These are phyloP conservation scores for Drosophila sp. DNA, from an alignment of 1,140 invertebrate genomes.

Conservation along the genomic window DNA sequence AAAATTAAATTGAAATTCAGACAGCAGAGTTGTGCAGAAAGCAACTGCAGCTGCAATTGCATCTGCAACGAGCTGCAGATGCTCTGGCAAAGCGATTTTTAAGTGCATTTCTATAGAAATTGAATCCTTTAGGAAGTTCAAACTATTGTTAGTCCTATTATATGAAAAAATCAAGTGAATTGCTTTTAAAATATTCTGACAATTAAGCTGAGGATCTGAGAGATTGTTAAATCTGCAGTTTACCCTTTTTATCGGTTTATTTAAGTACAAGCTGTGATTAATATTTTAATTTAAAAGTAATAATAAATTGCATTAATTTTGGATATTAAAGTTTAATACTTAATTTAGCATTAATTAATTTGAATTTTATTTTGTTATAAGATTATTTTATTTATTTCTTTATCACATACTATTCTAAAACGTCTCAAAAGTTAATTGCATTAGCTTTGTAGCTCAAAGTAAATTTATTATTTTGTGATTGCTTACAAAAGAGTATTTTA, in stretches of 20 bases:
- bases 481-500: neutral
- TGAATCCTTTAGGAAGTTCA: neutral
- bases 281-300: too few species aligned
- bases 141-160: conserved; percentile 1
- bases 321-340: too few species aligned
- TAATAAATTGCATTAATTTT: too few species aligned
- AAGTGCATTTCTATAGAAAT: conserved; percentile 8
- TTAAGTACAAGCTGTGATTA: too few species aligned
- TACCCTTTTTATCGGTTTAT: too few species aligned
- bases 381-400: too few species aligned
- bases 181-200: neutral
- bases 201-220: too few species aligned
- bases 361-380: too few species aligned
- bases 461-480: neutral
- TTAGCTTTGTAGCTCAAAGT: neutral
- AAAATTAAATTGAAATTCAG: conserved; percentile 60
- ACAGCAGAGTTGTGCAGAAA: conserved; percentile 17
- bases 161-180: neutral
- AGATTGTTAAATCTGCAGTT: neutral
- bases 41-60: conserved; percentile 1
- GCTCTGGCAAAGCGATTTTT: conserved; percentile 21
- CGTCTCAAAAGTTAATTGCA: too few species aligned
- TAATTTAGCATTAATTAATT: too few species aligned
- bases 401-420: too few species aligned
- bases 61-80: conserved; percentile 13